phyloP scores from a whole-genome alignment of 2,113 vertebrate genomes.

The Heloderma charlesbogerti region DNA sequence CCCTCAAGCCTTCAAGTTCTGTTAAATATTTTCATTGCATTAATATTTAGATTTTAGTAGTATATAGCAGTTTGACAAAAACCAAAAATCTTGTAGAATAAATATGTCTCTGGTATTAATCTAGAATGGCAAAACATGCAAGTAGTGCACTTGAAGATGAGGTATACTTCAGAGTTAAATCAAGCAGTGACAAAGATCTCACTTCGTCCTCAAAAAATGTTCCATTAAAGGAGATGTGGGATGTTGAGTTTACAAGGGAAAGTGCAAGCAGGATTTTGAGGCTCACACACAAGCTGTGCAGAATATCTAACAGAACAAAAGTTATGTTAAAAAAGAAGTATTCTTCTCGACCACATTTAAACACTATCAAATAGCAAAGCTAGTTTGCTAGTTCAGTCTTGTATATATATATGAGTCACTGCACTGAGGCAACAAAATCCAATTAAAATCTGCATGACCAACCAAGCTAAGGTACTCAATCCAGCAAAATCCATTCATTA shows the following conservation, averaged over 20 bases:
- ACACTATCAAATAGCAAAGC: background rate
- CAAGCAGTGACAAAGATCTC: constrained; percentile 1
- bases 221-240: constrained; percentile 3
- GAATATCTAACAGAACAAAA: constrained; percentile 5
- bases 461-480: background rate
- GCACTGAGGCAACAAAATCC: background rate
- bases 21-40: constrained; percentile 40
- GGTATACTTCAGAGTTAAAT: constrained; percentile 30
- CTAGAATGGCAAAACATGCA: constrained; percentile 23
- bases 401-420: no score
- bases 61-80: constrained; percentile 35
- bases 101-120: constrained; percentile 1
- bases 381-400: background rate
- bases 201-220: background rate
- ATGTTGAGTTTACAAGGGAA: background rate
- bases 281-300: background rate
- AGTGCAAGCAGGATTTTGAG: background rate
- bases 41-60: constrained; percentile 24
- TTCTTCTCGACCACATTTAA: background rate
- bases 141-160: constrained; percentile 37
- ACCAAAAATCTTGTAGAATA: constrained; percentile 2
- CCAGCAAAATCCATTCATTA: background rate
- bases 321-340: background rate
- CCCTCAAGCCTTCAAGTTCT: background rate
- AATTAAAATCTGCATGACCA: background rate